phyloP scores from a whole-genome alignment of 2,797 vertebrate genomes.

The Tauraco hartlaubi region DNA sequence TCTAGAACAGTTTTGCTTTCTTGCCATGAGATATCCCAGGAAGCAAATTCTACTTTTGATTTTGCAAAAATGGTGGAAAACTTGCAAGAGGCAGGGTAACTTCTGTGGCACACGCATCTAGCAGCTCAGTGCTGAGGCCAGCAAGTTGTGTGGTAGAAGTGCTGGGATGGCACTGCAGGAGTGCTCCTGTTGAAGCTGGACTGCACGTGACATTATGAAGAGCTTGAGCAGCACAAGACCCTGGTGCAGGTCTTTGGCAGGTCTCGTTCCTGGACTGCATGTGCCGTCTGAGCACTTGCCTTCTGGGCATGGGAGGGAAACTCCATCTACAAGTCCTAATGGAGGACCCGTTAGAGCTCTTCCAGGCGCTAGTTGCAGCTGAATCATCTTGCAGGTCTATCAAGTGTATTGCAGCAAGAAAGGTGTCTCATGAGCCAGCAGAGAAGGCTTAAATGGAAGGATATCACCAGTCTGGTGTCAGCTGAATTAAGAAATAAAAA shows the following conservation, averaged over 20 bases:
- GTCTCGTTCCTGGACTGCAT: not conserved
- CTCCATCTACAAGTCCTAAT: not conserved
- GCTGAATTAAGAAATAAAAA: not conserved
- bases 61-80: not conserved
- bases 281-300: not conserved
- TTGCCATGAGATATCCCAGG: not conserved
- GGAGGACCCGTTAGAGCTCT: rapidly evolving
- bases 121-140: not conserved
- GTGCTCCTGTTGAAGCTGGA: not conserved
- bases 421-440: not conserved
- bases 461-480: not conserved
- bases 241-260: not conserved
- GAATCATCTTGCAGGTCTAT: rapidly evolving
- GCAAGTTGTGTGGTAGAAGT: not conserved
- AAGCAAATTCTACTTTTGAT: not conserved
- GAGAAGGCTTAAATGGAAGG: not conserved
- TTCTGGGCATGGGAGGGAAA: not conserved
- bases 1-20: not conserved
- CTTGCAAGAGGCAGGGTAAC: not conserved
- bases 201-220: not conserved
- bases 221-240: not conserved
- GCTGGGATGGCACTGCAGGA: not conserved
- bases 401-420: not conserved
- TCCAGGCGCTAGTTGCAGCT: not conserved
- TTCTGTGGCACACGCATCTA: rapidly evolving